These are phyloP conservation scores for Nannospalax galili DNA, from an alignment of 2,113 vertebrate species.

Conservation along the genomic window DNA sequence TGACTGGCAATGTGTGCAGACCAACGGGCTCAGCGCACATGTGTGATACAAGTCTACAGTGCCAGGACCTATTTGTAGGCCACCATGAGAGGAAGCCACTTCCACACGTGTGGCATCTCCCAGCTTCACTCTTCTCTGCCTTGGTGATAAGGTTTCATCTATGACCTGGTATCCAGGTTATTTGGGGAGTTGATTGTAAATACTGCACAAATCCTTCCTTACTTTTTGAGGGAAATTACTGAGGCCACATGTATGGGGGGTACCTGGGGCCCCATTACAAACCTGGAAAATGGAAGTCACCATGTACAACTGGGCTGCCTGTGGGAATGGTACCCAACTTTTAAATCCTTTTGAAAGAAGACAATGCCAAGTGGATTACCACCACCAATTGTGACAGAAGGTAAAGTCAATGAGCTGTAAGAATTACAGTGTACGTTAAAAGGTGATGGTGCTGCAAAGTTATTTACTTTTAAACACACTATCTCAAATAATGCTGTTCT, in stretches of 20 bases:
- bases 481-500: slow-evolving; percentile 36
- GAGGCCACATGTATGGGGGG: neutral
- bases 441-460: neutral
- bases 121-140: neutral
- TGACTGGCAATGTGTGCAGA: too few species aligned
- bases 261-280: neutral
- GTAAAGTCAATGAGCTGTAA: neutral
- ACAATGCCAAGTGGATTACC: neutral
- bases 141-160: neutral
- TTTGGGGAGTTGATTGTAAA: neutral
- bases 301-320: neutral
- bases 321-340: neutral
- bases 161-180: neutral
- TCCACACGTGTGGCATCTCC: neutral
- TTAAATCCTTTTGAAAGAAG: slow-evolving; percentile 9
- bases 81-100: neutral
- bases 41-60: neutral
- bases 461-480: neutral
- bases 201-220: neutral
- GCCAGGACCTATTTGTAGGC: too few species aligned
- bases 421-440: neutral
- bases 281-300: neutral
- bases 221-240: neutral
- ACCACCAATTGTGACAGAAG: neutral
- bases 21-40: neutral